Base-by-base conservation (phyloP, 2,797 vertebrate species). In the Lacerta bilineata region DNA sequence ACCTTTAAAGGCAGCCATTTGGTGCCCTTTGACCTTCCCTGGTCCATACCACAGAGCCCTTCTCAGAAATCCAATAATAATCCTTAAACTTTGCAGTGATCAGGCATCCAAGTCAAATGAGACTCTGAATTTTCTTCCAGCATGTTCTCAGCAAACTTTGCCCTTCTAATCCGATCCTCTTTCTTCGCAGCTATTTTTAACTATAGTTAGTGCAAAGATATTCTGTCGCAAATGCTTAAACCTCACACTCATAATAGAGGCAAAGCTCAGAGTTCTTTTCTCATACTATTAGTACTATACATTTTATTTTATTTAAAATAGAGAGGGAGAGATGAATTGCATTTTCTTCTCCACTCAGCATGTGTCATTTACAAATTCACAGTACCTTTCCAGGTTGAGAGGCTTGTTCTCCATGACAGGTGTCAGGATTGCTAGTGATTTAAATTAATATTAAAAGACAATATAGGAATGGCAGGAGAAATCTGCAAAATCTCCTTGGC, bases 381-480 rank as follows among this genome's bases (percentile, higher is more conserved):
- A n/a, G 72, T 88, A n/a, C 46, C 8, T 76, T 83, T 84, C 80
- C 89, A 94, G 90, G 88, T 86, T 95, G 91, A 95, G 93, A 94
- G 86, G 46, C 90, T 94, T 86, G 89, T 81, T 92, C 64, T 92
- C 93, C 69, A 81, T 95, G 95, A 93, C 92, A 95, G 94, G 88
- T 95, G 89, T 87, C 94, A 94, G 86, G 61, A 86, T 80, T 90
- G 23, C 79, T 86, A 89, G 82, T 90, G 80, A 92, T 94, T 93
- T 93, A 94, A 91, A 94, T 96, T 92, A 93, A 93, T 91, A 91
- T 90, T 85, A 90, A 95, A 95, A 89, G 92, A 85, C 61, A 91
- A 79, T 93, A 91, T 94, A 90, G 88, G 89, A 93, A 88, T 90
- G 91, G 29, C 86, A 94, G 87, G 85, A 71, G 29, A 94, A 92